Percentiles rank a stretch among this genome's conserved stretches.
phyloP scores from a whole-genome alignment of 2,797 vertebrate genomes.

The Gambusia yucatana region DNA sequence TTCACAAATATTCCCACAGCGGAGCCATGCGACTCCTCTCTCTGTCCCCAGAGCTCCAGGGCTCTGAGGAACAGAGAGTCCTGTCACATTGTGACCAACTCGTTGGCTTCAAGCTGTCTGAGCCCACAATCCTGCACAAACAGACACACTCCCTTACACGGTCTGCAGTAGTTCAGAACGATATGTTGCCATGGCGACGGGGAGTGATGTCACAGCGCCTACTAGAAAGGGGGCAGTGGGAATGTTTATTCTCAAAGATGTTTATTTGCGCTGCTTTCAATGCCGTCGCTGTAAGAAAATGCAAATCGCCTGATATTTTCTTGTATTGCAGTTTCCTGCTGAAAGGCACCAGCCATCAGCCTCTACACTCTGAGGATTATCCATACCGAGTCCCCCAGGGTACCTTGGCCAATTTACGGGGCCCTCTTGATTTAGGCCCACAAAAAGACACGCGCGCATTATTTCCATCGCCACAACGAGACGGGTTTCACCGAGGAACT shows the following conservation, averaged over 20 bases:
- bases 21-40: constrained; percentile 25
- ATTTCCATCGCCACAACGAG: constrained; percentile 26
- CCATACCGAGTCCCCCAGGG: constrained; percentile 33
- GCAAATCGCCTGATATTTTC: constrained; percentile 42
- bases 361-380: constrained; percentile 28
- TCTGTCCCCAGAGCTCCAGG: constrained; percentile 49
- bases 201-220: constrained; percentile 68
- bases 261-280: constrained; percentile 19
- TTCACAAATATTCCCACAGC: constrained; percentile 29
- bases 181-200: constrained; percentile 72
- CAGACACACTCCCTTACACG: constrained; percentile 43
- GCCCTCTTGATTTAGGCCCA: constrained; percentile 34
- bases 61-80: constrained; percentile 54
- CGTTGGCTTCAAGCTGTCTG: constrained; percentile 60
- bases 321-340: constrained; percentile 30
- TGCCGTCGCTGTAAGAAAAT: constrained; percentile 44
- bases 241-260: constrained; percentile 61
- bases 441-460: not conserved
- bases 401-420: constrained; percentile 32
- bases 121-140: constrained; percentile 46
- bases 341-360: constrained; percentile 40
- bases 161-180: constrained; percentile 53
- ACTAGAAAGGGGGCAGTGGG: constrained; percentile 47
- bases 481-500: constrained; percentile 37
- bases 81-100: constrained; percentile 68